Evolutionary conservation across 2,113 vertebrate species (phyloP).

Genomic region (Amia ocellicauda): DNA sequence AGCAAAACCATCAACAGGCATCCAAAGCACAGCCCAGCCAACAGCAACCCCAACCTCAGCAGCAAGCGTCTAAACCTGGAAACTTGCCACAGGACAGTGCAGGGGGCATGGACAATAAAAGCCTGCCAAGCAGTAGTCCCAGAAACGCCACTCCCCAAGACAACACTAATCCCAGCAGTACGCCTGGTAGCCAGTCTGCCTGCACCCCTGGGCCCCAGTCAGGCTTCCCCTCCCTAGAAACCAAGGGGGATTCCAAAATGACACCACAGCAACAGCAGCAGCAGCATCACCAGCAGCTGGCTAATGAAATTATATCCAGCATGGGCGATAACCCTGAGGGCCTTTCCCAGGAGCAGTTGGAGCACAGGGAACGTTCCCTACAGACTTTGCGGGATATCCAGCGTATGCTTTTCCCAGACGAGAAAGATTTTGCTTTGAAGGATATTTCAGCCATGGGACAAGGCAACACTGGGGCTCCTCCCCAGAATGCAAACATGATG

Average conservation of each 20-base stretch:
- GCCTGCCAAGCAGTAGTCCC: constrained; percentile 74
- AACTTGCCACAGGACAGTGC: constrained; percentile 80
- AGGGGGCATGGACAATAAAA: constrained; percentile 81
- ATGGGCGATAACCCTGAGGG: constrained; percentile 95
- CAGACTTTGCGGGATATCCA: constrained; percentile 96
- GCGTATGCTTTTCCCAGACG: constrained; percentile 97
- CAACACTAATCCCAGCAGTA: constrained; percentile 70
- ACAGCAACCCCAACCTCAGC: constrained; percentile 66
- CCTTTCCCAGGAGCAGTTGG: constrained; percentile 94
- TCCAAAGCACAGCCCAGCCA: constrained; percentile 85
- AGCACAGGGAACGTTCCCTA: constrained; percentile 91
- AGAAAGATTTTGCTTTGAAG: constrained; percentile 71
- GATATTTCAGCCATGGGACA: constrained; percentile 66
- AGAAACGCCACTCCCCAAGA: constrained; percentile 77
- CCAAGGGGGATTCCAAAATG: constrained; percentile 48
- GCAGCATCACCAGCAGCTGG: constrained; percentile 74
- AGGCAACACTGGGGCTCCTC: constrained; percentile 70
- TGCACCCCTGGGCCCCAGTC: constrained; percentile 72
- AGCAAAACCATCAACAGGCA: constrained; percentile 86
- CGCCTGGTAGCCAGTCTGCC: constrained; percentile 69
- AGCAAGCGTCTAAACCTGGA: constrained; percentile 53
- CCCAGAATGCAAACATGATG: constrained; percentile 69
- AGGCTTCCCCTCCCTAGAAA: constrained; percentile 54
- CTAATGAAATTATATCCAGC: constrained; percentile 77
- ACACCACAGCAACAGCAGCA: constrained; percentile 59